Base-by-base conservation (phyloP, 2,797 vertebrate genomes). In the Tapera naevia region DNA sequence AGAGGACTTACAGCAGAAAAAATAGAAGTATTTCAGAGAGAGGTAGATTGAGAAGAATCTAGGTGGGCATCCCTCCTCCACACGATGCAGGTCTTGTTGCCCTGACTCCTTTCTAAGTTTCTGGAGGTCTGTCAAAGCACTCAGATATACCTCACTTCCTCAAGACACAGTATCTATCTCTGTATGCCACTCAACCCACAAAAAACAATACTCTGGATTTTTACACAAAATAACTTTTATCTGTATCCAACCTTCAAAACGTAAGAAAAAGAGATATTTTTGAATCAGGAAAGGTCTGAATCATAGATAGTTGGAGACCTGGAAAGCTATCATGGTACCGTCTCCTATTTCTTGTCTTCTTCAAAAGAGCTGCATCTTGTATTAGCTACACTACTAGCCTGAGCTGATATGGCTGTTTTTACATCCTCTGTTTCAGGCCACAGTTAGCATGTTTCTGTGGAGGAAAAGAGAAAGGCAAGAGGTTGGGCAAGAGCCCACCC, bases 401-500 rank as follows among this genome's bases (percentile, higher is more conserved):
- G 25, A 41, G 17, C 53, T 88, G 24, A 22, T 48, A 64, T 0
- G 6, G 14, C 28, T 64, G 57, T 8, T 46, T 89, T 92, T 89
- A 43, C 22, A 41, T 28, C 11, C 21, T 61, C 28, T 17, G 22
- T 21, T 88, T 78, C 50, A 64, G 69, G 28, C 9, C 35, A 28
- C 21, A 16, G 7, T 56, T 46, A 5, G 4, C 17, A 66, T 27
- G 7, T 35, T 67, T 80, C 27, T 60, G 30, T 17, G 23, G 33
- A 67, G 41, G 12, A 43, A 33, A 24, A 30, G 23, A 3, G 2
- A 72, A 74, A 71, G 6, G 19, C 16, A 46, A 54, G 48, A 56
- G 4, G 0, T 0, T 32, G 27, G 15, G 17, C 5, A 33, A 57
- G 39, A 83, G 16, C 19, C 24, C 7, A 9, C 3, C 5, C 30